Evolutionary conservation across 2,888 invertebrate species (phyloP).

Genomic region (Drosophila pegasa): DNA sequence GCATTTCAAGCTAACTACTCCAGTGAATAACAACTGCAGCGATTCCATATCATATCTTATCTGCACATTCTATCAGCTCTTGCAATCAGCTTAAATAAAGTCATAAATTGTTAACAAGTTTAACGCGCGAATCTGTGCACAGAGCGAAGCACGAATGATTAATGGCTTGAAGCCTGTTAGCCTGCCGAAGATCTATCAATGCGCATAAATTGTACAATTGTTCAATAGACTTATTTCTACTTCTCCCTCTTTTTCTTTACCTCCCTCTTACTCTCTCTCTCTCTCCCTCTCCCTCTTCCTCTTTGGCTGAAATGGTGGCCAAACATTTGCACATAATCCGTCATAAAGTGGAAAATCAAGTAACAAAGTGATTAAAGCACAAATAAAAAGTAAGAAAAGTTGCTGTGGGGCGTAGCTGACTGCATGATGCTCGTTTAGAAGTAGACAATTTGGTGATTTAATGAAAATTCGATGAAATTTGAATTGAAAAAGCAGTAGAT

Average conservation of each 20-base stretch:
- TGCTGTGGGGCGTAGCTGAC: neutral
- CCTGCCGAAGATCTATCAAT: constrained; percentile 22
- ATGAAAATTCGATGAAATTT: neutral
- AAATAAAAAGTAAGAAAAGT: constrained; percentile 22
- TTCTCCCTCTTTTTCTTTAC: neutral
- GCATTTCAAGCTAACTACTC: neutral
- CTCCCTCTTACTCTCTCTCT: neutral
- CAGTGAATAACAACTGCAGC: neutral
- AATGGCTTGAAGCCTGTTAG: constrained; percentile 40
- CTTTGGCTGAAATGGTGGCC: constrained; percentile 30
- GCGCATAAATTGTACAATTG: constrained; percentile 61
- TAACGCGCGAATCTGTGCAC: constrained; percentile 15
- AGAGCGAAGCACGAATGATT: constrained; percentile 39
- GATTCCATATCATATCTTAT: neutral
- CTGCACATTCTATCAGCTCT: constrained; percentile 15
- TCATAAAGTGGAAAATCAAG: constrained; percentile 80
- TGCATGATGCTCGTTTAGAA: neutral
- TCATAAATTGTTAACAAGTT: constrained; percentile 38
- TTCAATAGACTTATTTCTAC: constrained; percentile 45
- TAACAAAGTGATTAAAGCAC: constrained; percentile 72
- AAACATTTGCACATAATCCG: constrained; percentile 76
- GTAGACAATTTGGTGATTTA: neutral
- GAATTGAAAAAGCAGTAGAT: neutral
- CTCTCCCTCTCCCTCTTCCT: neutral
- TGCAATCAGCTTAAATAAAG: constrained; percentile 39